Conservation (phyloP, 2,113 vertebrate genomes). For the Platichthys stellatus region DNA sequence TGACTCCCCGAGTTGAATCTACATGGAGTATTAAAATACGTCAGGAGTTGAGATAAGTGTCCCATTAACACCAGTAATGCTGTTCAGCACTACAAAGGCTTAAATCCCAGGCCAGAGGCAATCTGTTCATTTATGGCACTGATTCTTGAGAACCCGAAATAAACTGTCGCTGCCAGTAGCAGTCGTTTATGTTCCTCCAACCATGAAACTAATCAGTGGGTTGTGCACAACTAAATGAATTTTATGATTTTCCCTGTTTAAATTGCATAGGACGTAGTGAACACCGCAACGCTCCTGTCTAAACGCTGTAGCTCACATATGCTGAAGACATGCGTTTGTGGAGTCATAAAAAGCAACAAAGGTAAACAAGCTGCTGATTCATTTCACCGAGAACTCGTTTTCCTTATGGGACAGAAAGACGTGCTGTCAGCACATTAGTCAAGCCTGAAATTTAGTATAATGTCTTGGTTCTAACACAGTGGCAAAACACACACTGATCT, state of each 20-base stretch:
- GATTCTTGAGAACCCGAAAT: slow-evolving; percentile 65
- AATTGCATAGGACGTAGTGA: slow-evolving; percentile 11
- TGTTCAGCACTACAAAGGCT: slow-evolving; percentile 55
- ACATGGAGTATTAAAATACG: slow-evolving; percentile 51
- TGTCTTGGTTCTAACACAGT: slow-evolving; percentile 30
- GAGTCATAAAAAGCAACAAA: slow-evolving; percentile 24
- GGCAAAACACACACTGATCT: slow-evolving; percentile 48
- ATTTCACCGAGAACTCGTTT: slow-evolving; percentile 34
- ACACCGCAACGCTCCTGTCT: slow-evolving; percentile 6
- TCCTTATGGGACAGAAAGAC: slow-evolving; percentile 24
- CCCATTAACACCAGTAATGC: slow-evolving; percentile 63
- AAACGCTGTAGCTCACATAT: slow-evolving; percentile 33
- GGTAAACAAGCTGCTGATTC: slow-evolving; percentile 55
- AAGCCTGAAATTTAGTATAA: slow-evolving; percentile 34
- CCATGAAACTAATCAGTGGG: slow-evolving; percentile 62
- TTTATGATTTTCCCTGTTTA: slow-evolving; percentile 40
- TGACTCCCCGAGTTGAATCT: slow-evolving; percentile 48
- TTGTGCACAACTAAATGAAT: slow-evolving; percentile 52
- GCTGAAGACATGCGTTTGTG: slow-evolving; percentile 14
- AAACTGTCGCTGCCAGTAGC: slow-evolving; percentile 71
- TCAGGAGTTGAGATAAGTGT: slow-evolving; percentile 57
- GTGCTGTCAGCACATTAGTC: slow-evolving; percentile 38
- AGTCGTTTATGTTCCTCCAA: slow-evolving; percentile 65
- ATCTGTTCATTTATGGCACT: slow-evolving; percentile 68
- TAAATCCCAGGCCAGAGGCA: slow-evolving; percentile 67